Evolutionary conservation across 2,797 vertebrate species (phyloP).

Genomic region (Syngnathus acus): DNA sequence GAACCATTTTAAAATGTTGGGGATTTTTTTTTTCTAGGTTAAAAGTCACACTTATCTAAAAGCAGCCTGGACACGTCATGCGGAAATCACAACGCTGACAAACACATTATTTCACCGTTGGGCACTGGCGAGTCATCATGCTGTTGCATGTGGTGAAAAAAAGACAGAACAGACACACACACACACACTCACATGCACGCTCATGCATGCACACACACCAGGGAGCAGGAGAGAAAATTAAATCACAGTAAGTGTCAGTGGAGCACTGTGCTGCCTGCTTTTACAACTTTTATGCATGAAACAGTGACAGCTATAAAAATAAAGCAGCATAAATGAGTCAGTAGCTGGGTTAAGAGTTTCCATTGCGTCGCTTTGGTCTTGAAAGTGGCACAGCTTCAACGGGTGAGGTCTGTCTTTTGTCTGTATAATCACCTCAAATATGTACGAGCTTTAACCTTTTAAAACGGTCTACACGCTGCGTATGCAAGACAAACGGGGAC

Average conservation of each 20-base stretch:
- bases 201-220: not conserved
- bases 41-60: not conserved
- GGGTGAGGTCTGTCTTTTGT: conserved; percentile 26
- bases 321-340: conserved; percentile 56
- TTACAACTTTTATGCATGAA: conserved; percentile 54
- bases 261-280: conserved; percentile 23
- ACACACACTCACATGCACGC: not conserved
- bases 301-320: conserved; percentile 41
- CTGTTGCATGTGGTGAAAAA: conserved; percentile 31
- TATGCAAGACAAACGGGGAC: conserved; percentile 16
- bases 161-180: not conserved
- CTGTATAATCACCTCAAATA: conserved; percentile 41
- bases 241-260: conserved; percentile 34
- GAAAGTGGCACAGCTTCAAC: conserved; percentile 29
- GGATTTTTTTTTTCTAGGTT: not conserved
- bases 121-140: conserved; percentile 21
- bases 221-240: conserved; percentile 11
- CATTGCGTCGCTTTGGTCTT: conserved; percentile 27
- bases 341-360: conserved; percentile 33
- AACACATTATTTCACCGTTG: conserved; percentile 42
- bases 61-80: conserved; percentile 20
- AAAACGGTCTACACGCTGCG: conserved; percentile 20
- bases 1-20: not conserved
- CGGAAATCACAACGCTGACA: conserved; percentile 16
- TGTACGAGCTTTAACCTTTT: conserved; percentile 42